These are phyloP conservation scores for Ascaphus truei DNA, from an alignment of 2,113 vertebrate genomes.

Conservation along the genomic window DNA sequence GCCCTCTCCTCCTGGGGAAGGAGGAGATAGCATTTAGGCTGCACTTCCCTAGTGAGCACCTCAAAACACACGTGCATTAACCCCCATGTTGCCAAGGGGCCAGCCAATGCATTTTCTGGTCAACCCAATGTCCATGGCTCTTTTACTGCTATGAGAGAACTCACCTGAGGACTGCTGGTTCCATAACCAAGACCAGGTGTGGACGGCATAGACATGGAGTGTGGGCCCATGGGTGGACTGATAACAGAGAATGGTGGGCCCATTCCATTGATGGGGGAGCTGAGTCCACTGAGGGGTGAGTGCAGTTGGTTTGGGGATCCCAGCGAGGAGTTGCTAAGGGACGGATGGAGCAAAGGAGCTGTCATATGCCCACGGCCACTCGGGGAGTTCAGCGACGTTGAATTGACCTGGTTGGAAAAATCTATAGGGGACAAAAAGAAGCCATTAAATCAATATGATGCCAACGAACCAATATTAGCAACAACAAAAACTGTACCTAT, in stretches of 20 bases:
- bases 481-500: no score
- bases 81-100: no score
- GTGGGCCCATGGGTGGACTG: conserved; percentile 90
- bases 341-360: conserved; percentile 74
- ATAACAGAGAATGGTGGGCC: conserved; percentile 94
- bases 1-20: background rate
- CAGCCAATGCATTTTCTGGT: no score
- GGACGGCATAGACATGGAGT: conserved; percentile 83
- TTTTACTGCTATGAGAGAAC: conserved; percentile 11
- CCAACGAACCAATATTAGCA: no score
- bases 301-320: conserved; percentile 80
- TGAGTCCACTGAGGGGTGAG: conserved; percentile 88
- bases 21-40: no score
- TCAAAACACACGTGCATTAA: no score
- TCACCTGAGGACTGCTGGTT: conserved; percentile 91
- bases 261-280: conserved; percentile 92
- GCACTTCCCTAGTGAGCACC: no score
- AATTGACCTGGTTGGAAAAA: conserved; percentile 80
- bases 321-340: conserved; percentile 70
- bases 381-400: conserved; percentile 79
- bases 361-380: conserved; percentile 84
- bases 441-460: background rate
- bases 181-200: conserved; percentile 83
- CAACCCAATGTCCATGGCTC: no score
- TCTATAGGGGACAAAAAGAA: conserved; percentile 63